Evolutionary conservation across 2,113 vertebrate species (phyloP).

Genomic region (Orthonyx spaldingii): DNA sequence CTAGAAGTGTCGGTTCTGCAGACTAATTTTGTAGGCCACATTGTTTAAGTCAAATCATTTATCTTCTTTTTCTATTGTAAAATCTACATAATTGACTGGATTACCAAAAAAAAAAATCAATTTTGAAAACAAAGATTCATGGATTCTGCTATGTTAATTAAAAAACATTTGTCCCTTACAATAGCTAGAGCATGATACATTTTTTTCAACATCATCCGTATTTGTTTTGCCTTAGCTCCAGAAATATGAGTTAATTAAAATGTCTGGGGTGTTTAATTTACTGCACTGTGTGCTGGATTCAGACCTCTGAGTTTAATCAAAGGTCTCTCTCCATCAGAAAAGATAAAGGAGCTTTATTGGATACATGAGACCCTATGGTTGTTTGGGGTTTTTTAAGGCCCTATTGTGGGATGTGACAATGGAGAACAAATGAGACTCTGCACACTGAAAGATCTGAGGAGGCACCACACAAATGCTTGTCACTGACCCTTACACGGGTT

Average conservation of each 20-base stretch:
- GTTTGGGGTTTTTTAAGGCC: background rate
- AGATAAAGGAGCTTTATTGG: background rate
- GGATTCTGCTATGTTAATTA: background rate
- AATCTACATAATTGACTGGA: background rate
- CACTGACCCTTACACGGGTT: background rate
- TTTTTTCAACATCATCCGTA: background rate
- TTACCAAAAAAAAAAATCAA: background rate
- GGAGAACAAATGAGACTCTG: background rate
- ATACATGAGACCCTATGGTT: background rate
- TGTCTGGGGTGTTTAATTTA: background rate
- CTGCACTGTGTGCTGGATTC: background rate
- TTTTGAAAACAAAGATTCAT: background rate
- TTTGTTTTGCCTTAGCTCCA: background rate
- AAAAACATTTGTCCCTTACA: background rate
- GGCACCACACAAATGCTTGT: rapidly evolving
- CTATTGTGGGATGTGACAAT: background rate
- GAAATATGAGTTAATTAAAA: background rate
- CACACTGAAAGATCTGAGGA: background rate
- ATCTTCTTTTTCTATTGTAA: background rate
- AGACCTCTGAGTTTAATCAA: background rate
- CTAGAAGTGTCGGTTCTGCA: background rate
- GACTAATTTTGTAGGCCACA: background rate
- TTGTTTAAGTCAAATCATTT: background rate
- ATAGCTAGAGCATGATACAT: background rate
- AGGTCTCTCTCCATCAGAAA: background rate